Evolutionary conservation across 2,888 invertebrate genomes (phyloP), one percentile per base, ranked within the genome.

Genomic region (Sminthurinus aureus): DNA sequence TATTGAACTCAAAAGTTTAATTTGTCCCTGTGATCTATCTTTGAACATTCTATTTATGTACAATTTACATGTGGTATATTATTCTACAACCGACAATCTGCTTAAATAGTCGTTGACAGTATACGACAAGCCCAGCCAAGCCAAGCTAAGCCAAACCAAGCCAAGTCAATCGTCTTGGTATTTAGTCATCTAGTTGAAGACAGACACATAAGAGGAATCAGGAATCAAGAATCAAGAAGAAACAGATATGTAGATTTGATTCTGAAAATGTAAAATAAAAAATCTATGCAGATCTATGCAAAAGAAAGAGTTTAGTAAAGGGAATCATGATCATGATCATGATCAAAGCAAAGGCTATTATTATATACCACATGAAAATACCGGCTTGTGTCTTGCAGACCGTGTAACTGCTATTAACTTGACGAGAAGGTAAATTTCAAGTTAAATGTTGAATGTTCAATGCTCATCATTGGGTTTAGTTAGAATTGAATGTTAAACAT

Each of bases 331-430:
- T 38, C 38, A n/a, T n/a, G n/a, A n/a, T n/a, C n/a, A n/a, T n/a
- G n/a, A n/a, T n/a, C n/a, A n/a, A n/a, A 67, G n/a, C n/a, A 20
- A 69, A 20, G 67, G 64, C n/a, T 64, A 64, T 18, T 64, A 18
- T 18, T 64, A 69, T 22, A 69, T 69, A 69, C n/a, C 11, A 69
- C n/a, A 69, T n/a, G 20, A 11, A 69, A 69, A 20, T n/a, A n/a
- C 79, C 22, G 52, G 81, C 81, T 74, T 58, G 75, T 81, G 81
- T 74, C 81, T 81, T 81, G 74, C 74, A 79, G 79, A 79, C 79
- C 79, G 79, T 79, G 79, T 71, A 79, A 79, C 69, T 79, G 6
- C 38, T 50, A 75, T 75, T 22, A 67, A 67, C 67, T 67, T 38
- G 38, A 38, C 1, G 38, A 38, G 38, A 58, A 58, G 58, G 26